These are phyloP conservation scores for Esox lucius DNA, from an alignment of 2,797 vertebrate species.

Conservation along the genomic window DNA sequence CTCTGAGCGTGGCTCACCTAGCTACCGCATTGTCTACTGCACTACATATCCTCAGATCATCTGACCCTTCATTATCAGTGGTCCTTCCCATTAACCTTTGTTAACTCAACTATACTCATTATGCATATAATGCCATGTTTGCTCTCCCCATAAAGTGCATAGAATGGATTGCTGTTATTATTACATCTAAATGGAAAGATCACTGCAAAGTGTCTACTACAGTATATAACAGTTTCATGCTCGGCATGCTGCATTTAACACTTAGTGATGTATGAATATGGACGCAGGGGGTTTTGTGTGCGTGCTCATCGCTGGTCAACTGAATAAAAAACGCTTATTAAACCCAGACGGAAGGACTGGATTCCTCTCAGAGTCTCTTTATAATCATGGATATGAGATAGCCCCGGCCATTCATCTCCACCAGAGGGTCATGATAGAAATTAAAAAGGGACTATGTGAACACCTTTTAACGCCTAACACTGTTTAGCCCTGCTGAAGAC, in stretches of 20 bases:
- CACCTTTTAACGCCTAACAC: background rate
- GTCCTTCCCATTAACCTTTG: background rate
- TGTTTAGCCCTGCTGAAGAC: background rate
- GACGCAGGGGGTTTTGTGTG: background rate
- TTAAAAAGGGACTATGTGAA: background rate
- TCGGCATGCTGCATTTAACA: background rate
- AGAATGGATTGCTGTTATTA: background rate
- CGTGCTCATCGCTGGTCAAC: background rate
- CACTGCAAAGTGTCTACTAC: background rate
- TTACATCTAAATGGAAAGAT: background rate
- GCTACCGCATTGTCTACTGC: background rate
- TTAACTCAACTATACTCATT: background rate
- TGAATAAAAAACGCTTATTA: background rate
- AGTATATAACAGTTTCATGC: background rate
- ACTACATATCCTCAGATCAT: background rate
- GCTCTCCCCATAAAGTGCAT: background rate
- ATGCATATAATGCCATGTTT: background rate
- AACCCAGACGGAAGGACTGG: background rate
- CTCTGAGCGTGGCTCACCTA: background rate
- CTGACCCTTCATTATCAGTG: background rate
- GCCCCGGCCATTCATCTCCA: background rate
- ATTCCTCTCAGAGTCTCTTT: background rate
- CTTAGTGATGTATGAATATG: background rate
- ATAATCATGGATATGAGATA: background rate
- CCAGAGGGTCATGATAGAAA: background rate